Evolutionary conservation across 2,888 invertebrate species (phyloP), one percentile per base, ranked within the genome.

Genomic region (Eilema griseolum): DNA sequence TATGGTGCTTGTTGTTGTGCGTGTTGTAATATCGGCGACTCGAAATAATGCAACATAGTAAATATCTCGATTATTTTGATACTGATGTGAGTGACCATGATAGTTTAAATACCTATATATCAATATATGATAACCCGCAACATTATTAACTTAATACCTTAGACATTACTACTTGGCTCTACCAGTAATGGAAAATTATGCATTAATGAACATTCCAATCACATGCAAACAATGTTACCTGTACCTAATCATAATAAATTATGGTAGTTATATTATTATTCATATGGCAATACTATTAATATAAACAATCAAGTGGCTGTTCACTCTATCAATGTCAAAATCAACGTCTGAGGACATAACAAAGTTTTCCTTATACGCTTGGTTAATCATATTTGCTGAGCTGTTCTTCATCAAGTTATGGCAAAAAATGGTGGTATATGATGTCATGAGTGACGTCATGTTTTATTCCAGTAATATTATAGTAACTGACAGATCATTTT

Each of bases 271-370:
- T 52, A 52, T 52, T 52, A 52, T 52, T 10, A 52, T 52, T 52
- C 20, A n/a, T n/a, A n/a, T 52, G 52, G n/a, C n/a, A 52, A 10
- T 16, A 52, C 7, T n/a, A n/a, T 52, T 10, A 20, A n/a, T 52
- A n/a, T 0, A 7, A 41, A 41, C 24, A 41, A 20, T 41, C 24
- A 20, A 26, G 20, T 24, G 11, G 26, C 41, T 62, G 41, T 26
- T 41, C 62, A 41, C 41, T 62, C 3, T 11, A 26, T 62, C 62
- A 41, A 62, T 41, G 62, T 62, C 41, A 62, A 26, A 62, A 41
- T 20, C 14, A 62, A 62, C 14, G 24, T 20, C 1, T 41, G 41
- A 41, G 62, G 26, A 62, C 62, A 62, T 62, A 20, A 16, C 11
- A 41, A 26, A 41, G 26, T 20, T 62, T 62, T 62, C 41, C 62